Percentiles rank a stretch among this genome's conserved stretches.
Evolutionary conservation across 1,140 invertebrate species (phyloP).

Genomic region (Aradophagus sp.): DNA sequence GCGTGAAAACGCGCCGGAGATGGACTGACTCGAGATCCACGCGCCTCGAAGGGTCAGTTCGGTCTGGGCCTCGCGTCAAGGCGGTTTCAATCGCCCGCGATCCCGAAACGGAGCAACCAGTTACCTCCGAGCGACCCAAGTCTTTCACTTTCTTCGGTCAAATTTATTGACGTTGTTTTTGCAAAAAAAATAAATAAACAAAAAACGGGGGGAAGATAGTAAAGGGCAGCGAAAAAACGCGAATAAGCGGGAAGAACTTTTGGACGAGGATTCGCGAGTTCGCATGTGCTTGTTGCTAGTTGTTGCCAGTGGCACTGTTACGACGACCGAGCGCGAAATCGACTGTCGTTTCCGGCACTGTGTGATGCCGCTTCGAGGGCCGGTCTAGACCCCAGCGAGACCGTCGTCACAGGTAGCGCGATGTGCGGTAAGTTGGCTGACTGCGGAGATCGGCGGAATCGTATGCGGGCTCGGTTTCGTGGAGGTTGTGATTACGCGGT

Average conservation of each 20-base stretch:
- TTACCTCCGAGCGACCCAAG: background rate
- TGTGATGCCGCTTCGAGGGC: slow-evolving; percentile 27
- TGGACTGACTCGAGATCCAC: slow-evolving; percentile 36
- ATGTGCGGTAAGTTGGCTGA: slow-evolving; percentile 45
- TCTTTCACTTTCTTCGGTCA: too few relatives aligned
- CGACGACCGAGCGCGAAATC: background rate
- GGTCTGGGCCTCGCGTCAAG: slow-evolving; percentile 52
- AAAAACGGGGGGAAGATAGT: slow-evolving; percentile 4
- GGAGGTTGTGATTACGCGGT: too few relatives aligned
- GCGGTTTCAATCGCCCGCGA: too few relatives aligned
- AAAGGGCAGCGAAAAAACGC: too few relatives aligned
- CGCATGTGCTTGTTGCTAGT: slow-evolving; percentile 24
- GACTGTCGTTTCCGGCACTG: slow-evolving; percentile 7
- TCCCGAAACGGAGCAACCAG: background rate
- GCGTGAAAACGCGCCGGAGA: slow-evolving; percentile 47
- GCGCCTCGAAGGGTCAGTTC: slow-evolving; percentile 47
- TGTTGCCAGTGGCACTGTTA: slow-evolving; percentile 13
- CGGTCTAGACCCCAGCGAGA: slow-evolving; percentile 9
- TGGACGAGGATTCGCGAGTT: slow-evolving; percentile 5
- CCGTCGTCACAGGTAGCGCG: slow-evolving; percentile 15
- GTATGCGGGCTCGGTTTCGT: too few relatives aligned
- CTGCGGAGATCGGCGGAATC: too few relatives aligned
- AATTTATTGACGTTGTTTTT: too few relatives aligned
- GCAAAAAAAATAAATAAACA: background rate
- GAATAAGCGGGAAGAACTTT: background rate